These are phyloP conservation scores for Limanda limanda DNA, from an alignment of 2,113 vertebrate species.

Conservation along the genomic window DNA sequence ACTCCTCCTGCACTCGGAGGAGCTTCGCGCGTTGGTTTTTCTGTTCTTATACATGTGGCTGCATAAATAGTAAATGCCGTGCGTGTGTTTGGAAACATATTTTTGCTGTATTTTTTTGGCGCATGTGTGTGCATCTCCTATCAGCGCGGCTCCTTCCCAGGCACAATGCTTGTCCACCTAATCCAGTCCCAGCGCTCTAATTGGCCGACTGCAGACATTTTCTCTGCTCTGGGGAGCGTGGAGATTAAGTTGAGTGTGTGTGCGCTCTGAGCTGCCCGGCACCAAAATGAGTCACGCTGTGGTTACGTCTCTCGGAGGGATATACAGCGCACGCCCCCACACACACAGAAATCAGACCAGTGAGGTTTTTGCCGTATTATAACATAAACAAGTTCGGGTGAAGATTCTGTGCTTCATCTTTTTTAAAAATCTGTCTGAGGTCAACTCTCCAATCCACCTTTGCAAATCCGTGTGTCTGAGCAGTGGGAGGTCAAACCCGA, in stretches of 20 bases:
- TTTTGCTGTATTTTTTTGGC: background rate
- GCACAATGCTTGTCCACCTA: slow-evolving; percentile 49
- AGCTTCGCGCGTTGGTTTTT: background rate
- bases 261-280: slow-evolving; percentile 44
- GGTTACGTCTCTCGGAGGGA: background rate
- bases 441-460: background rate
- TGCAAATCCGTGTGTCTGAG: background rate
- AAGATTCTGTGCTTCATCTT: background rate
- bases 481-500: slow-evolving; percentile 5
- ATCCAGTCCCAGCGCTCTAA: slow-evolving; percentile 72
- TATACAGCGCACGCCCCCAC: background rate
- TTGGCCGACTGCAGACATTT: slow-evolving; percentile 71
- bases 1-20: slow-evolving; percentile 23
- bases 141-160: slow-evolving; percentile 36
- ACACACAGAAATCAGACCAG: background rate
- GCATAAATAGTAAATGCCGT: background rate
- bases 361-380: background rate
- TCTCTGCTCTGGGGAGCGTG: slow-evolving; percentile 60
- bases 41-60: slow-evolving; percentile 19
- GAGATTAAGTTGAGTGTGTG: slow-evolving; percentile 63
- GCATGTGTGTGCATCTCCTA: slow-evolving; percentile 6
- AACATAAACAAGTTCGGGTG: background rate
- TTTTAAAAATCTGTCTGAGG: no score
- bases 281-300: slow-evolving; percentile 61
- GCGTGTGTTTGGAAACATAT: slow-evolving; percentile 8